These are phyloP conservation scores for Alosa alosa DNA, from an alignment of 2,113 vertebrate genomes.

Conservation along the genomic window DNA sequence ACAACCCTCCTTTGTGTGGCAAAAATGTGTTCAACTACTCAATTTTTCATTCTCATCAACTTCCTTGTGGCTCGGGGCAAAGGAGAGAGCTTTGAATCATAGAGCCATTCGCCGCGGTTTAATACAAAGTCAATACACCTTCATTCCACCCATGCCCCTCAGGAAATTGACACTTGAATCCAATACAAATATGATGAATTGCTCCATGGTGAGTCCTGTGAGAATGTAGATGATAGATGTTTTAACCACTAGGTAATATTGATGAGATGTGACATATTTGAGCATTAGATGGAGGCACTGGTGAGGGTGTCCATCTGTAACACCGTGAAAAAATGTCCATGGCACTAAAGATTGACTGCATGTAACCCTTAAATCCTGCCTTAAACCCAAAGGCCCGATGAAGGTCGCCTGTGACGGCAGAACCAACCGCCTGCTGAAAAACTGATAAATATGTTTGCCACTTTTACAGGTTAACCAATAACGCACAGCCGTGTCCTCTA, in stretches of 20 bases:
- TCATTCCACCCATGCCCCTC: background rate
- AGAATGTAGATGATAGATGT: slow-evolving; percentile 9
- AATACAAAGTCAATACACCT: slow-evolving; percentile 12
- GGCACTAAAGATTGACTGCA: slow-evolving; percentile 45
- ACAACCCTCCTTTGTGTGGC: background rate
- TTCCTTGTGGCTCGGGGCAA: background rate
- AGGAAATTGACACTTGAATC: slow-evolving; percentile 21
- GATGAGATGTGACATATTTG: slow-evolving; percentile 21
- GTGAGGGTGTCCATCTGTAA: slow-evolving; percentile 16
- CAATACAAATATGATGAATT: slow-evolving; percentile 25
- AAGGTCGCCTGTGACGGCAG: slow-evolving; percentile 38
- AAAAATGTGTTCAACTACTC: background rate
- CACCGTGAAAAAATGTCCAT: slow-evolving; percentile 15
- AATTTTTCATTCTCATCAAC: slow-evolving; percentile 10
- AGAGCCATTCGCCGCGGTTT: background rate
- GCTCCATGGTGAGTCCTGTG: background rate
- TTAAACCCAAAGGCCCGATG: slow-evolving; percentile 31
- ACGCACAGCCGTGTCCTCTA: slow-evolving; percentile 57
- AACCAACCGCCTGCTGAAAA: slow-evolving; percentile 35
- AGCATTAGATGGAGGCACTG: background rate
- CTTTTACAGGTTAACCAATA: slow-evolving; percentile 61
- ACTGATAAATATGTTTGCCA: slow-evolving; percentile 58
- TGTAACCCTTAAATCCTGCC: slow-evolving; percentile 44
- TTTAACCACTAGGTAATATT: slow-evolving; percentile 29
- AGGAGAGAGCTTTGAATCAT: slow-evolving; percentile 12